A percentile compares a stretch with the other conserved stretches of the same genome.
Conservation (phyloP, 2,888 invertebrate genomes). For the Platycheirus albimanus region DNA sequence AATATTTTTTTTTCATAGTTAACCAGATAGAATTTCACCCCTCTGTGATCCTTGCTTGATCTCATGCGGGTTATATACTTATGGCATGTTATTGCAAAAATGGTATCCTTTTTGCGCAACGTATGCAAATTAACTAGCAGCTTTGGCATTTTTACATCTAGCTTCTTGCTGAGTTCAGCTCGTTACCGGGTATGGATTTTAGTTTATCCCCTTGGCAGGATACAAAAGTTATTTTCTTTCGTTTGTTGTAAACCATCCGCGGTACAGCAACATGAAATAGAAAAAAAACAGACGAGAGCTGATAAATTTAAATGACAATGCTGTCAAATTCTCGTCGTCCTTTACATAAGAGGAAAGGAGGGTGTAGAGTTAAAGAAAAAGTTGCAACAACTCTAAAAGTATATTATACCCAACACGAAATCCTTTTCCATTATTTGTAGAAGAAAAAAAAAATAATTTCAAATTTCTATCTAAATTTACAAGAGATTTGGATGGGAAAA, state of each 20-base stretch:
- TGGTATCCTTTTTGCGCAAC: constrained; percentile 57
- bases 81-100: constrained; percentile 57
- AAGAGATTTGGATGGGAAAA: constrained; percentile 18
- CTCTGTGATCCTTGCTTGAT: constrained; percentile 44
- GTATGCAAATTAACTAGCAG: constrained; percentile 68
- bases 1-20: constrained; percentile 12
- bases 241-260: constrained; percentile 31
- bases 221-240: constrained; percentile 65
- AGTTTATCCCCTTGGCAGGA: constrained; percentile 42
- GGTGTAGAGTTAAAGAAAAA: constrained; percentile 1
- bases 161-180: constrained; percentile 26
- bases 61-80: constrained; percentile 31
- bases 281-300: constrained; percentile 9
- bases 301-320: constrained; percentile 70
- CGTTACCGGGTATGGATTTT: constrained; percentile 60
- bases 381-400: constrained; percentile 4
- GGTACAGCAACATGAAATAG: constrained; percentile 4
- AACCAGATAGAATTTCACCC: constrained; percentile 65
- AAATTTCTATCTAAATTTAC: constrained; percentile 15
- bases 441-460: constrained; percentile 22
- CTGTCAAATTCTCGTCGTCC: constrained; percentile 56
- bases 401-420: neutral
- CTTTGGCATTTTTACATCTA: constrained; percentile 44
- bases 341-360: neutral
- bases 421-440: constrained; percentile 21